Conservation (phyloP, 2,888 invertebrate species). For the Acholoe squamosa region DNA sequence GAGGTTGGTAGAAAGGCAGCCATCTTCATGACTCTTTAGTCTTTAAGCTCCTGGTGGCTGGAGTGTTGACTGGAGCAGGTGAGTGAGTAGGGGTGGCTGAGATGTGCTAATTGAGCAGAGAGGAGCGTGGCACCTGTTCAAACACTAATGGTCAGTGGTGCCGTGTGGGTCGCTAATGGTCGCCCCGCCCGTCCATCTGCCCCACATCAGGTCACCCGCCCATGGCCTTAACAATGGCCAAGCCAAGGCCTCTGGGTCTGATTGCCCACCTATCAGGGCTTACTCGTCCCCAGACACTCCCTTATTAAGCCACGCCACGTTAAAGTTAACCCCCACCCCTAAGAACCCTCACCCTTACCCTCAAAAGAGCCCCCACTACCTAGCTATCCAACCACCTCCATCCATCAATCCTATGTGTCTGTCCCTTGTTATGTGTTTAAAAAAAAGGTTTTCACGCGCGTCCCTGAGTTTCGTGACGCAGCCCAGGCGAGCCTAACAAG, state of each 20-base stretch:
- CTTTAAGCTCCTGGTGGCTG: constrained; percentile 29
- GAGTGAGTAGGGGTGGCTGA: constrained; percentile 25
- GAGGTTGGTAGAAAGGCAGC: constrained; percentile 20
- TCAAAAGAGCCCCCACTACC: not conserved
- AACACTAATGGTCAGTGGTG: constrained; percentile 57
- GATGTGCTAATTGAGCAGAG: constrained; percentile 49
- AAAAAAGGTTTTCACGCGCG: constrained; percentile 3
- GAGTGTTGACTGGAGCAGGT: constrained; percentile 59
- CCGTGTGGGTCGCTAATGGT: constrained; percentile 44
- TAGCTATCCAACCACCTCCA: too few relatives aligned
- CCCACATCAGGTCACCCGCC: not conserved
- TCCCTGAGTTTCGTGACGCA: not conserved
- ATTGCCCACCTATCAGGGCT: constrained; percentile 46
- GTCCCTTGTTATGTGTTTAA: constrained; percentile 3
- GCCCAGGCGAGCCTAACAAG: constrained; percentile 9
- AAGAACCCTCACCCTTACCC: not conserved
- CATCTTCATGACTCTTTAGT: not conserved
- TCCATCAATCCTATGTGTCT: not conserved
- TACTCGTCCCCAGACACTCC: constrained; percentile 44
- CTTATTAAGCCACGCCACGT: constrained; percentile 56
- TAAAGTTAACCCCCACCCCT: constrained; percentile 49
- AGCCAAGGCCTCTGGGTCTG: not conserved
- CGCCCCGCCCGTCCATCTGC: constrained; percentile 41
- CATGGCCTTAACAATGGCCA: constrained; percentile 44
- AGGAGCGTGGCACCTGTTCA: constrained; percentile 56